Evolutionary conservation across 1,140 invertebrate genomes (phyloP).

Genomic region (Diachasmimorpha longicaudata): DNA sequence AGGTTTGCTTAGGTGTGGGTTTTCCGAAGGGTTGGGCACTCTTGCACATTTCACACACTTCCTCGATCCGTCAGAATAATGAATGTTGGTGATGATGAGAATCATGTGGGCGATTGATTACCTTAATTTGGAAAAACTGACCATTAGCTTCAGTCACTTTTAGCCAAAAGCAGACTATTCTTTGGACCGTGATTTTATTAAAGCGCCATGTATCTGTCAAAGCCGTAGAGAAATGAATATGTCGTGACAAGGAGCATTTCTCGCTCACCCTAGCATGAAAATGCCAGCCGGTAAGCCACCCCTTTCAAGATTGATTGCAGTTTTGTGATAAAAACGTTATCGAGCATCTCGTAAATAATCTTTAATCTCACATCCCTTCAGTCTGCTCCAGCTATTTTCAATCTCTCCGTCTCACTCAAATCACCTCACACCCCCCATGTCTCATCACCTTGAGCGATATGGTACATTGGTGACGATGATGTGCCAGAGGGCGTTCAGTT

Average conservation of each 20-base stretch:
- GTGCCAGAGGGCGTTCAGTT: conserved; percentile 3
- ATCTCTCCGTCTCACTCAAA: conserved; percentile 6
- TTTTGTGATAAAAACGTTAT: conserved; percentile 59
- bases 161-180: not conserved
- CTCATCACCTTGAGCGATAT: conserved; percentile 15
- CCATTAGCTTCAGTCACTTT: not conserved
- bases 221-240: conserved; percentile 55
- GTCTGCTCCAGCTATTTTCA: not conserved
- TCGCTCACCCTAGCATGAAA: conserved; percentile 56
- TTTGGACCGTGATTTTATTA: not conserved
- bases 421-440: conserved; percentile 20
- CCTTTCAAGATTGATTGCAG: conserved; percentile 59
- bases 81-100: no score
- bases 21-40: no score
- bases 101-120: no score
- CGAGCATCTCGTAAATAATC: conserved; percentile 60
- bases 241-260: conserved; percentile 60
- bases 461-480: conserved; percentile 5
- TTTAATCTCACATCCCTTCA: conserved; percentile 48
- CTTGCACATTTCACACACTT: not conserved
- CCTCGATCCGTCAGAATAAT: not conserved
- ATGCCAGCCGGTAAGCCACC: conserved; percentile 46
- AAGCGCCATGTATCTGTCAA: conserved; percentile 19
- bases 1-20: no score
- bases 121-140: no score